Conservation (phyloP, 2,113 vertebrate species). For the Xiphophorus maculatus region DNA sequence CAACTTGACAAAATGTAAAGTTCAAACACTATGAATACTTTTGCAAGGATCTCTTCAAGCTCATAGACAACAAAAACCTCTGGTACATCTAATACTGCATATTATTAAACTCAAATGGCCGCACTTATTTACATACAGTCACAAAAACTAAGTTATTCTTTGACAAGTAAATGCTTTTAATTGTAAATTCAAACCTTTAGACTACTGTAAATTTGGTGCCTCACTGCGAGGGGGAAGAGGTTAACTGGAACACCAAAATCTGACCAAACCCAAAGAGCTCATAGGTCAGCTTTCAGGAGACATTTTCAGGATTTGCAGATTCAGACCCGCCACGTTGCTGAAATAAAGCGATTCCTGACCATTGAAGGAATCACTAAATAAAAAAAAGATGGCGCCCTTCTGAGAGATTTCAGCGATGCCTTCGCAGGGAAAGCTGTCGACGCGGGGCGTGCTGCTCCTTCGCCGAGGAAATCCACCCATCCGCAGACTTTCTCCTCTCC, state of each 20-base stretch:
- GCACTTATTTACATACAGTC: neutral
- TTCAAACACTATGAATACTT: neutral
- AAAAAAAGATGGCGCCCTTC: neutral
- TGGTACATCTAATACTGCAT: neutral
- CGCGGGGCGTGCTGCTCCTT: slow-evolving; percentile 41
- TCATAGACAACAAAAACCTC: neutral
- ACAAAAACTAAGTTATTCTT: neutral
- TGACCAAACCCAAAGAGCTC: neutral
- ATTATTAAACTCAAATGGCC: neutral
- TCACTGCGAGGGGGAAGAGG: neutral
- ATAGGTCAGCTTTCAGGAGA: neutral
- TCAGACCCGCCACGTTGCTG: neutral
- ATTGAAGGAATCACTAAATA: neutral
- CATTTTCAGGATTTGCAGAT: neutral
- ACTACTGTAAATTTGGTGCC: neutral
- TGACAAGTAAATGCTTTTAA: neutral
- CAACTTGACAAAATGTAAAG: neutral
- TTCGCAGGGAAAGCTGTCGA: slow-evolving; percentile 69
- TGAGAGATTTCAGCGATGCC: slow-evolving; percentile 69
- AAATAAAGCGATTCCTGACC: slow-evolving; percentile 13
- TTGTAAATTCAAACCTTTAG: neutral
- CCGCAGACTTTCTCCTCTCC: slow-evolving; percentile 67
- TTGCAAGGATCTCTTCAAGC: neutral
- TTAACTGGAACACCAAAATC: neutral
- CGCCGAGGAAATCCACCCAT: slow-evolving; percentile 48